phyloP scores from a whole-genome alignment of 1,140 invertebrate genomes.

The Heliothis subflexa region DNA sequence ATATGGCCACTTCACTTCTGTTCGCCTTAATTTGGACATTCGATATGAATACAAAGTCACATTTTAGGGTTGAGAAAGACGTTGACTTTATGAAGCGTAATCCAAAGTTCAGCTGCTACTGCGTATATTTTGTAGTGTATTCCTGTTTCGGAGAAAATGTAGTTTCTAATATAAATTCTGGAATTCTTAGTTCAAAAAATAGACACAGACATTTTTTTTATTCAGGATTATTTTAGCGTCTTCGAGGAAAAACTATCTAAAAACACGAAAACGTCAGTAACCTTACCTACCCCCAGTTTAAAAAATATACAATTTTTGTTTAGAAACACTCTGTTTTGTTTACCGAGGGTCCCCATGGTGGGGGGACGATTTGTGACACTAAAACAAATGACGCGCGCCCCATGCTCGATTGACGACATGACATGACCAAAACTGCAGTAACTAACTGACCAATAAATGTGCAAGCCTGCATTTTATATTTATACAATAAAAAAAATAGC shows the following conservation, averaged over 20 bases:
- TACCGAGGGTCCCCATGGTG: constrained; percentile 55
- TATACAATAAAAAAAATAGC: background rate
- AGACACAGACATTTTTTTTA: too few species aligned
- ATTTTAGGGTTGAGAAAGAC: constrained; percentile 34
- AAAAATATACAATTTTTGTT: constrained; percentile 56
- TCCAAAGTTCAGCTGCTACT: constrained; percentile 24
- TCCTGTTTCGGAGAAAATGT: background rate
- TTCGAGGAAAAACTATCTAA: background rate
- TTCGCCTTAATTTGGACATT: constrained; percentile 63
- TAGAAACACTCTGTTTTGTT: constrained; percentile 74
- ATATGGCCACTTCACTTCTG: constrained; percentile 70
- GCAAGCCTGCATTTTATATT: background rate
- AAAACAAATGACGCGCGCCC: constrained; percentile 71
- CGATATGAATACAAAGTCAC: constrained; percentile 67
- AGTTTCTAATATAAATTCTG: background rate
- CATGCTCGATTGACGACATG: constrained; percentile 61
- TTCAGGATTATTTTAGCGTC: too few species aligned
- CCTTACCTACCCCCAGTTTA: constrained; percentile 17
- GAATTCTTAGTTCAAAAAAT: background rate
- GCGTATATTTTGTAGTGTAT: constrained; percentile 21
- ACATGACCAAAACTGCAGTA: constrained; percentile 48
- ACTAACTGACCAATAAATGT: constrained; percentile 34
- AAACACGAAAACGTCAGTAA: constrained; percentile 27
- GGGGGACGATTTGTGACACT: constrained; percentile 67
- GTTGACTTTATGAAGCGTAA: constrained; percentile 45